Base-by-base conservation (phyloP, 2,797 vertebrate genomes). In the Margarornis squamiger region DNA sequence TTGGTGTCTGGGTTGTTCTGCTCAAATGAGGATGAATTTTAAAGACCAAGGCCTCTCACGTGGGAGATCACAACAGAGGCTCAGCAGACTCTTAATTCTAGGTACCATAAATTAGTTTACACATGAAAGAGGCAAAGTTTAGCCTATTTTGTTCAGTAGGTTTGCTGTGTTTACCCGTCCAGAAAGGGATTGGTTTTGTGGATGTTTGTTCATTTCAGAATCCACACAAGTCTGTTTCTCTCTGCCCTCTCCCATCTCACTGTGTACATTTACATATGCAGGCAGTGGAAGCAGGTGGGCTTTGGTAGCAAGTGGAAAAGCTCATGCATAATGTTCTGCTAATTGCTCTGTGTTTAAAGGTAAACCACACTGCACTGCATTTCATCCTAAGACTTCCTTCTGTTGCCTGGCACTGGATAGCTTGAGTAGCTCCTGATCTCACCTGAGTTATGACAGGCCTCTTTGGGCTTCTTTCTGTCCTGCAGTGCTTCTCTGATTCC, bases 331-430 rank as follows among this genome's bases (percentile, higher is more conserved):
- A 61, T 36, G 41, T 62, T 87, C 57, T 65, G 65, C 72, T 96
- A 73, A 93, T 94, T 89, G 78, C 49, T 87, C 16, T 91, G 55
- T 66, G 9, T 46, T 95, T 77, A 76, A 87, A 87, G 85, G 49
- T 26, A 93, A 71, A 39, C 52, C 52, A 62, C 22, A 2, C 13
- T 46, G 7, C 9, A 0, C 41, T 83, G 57, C 39, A 3, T 85
- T 92, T 68, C 63, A 52, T 91, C 18, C 15, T 12, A 27, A 54
- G 43, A 6, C 24, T 73, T 66, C 70, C 46, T 48, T 36, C 2
- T 54, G 27, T 75, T 62, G 54, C 49, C 66, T 75, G 46, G 74
- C n/a, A 18, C 22, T 63, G 70, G 32, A 2, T 90, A 43, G 51
- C 34, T 66, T 74, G 20, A 27, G 46, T 43, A 61, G 32, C 39